Conservation (phyloP, 2,113 vertebrate species). For the Scomber japonicus region DNA sequence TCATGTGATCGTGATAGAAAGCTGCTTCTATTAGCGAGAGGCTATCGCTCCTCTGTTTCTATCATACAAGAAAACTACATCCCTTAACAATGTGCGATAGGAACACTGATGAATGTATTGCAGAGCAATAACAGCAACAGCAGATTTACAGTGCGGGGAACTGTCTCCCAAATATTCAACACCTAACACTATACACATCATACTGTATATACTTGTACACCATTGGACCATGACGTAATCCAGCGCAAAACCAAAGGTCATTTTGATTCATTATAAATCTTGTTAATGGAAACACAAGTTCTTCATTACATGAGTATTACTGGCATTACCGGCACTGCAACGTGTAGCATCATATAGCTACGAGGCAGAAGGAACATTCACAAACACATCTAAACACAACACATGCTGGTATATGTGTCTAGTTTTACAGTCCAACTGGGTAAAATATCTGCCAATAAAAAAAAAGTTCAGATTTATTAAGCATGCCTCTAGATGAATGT, state of each 20-base stretch:
- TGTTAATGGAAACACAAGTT: slow-evolving; percentile 16
- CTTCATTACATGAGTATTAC: not conserved
- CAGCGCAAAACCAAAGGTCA: not conserved
- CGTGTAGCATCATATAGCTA: not conserved
- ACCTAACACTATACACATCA: not conserved
- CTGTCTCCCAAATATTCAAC: not conserved
- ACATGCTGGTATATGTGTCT: slow-evolving; percentile 36
- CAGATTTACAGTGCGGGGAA: slow-evolving; percentile 45
- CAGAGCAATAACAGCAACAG: slow-evolving; percentile 11
- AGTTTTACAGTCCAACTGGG: not conserved
- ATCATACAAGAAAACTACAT: slow-evolving; percentile 23
- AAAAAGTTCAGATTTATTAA: not conserved
- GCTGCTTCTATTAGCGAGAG: not conserved
- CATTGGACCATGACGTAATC: not conserved
- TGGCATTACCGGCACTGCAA: not conserved
- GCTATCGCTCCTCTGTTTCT: not conserved
- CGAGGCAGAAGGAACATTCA: not conserved
- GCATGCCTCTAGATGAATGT: slow-evolving; percentile 25
- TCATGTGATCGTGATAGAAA: not conserved
- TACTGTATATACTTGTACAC: not conserved
- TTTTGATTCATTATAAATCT: slow-evolving; percentile 23
- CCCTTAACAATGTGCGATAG: slow-evolving; percentile 23
- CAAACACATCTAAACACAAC: slow-evolving; percentile 12
- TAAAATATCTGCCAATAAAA: not conserved
- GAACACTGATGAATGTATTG: slow-evolving; percentile 19